Evolutionary conservation across 2,888 invertebrate species (phyloP).

Genomic region (Cephus pygmeus): DNA sequence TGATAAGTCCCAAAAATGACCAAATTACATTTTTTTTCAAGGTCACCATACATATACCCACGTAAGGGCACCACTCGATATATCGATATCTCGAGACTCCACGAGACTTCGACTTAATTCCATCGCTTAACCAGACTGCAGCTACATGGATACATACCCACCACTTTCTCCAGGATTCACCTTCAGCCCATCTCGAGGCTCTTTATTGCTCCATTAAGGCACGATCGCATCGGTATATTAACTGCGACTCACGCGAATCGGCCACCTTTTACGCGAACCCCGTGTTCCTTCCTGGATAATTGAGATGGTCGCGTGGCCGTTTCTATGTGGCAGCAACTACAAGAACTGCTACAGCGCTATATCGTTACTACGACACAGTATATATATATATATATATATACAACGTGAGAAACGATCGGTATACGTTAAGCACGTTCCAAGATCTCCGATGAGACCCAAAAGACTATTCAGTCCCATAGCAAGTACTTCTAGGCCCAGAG

Average conservation of each 20-base stretch:
- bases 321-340: neutral
- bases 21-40: neutral
- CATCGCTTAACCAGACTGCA: neutral
- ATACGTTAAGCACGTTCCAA: too few relatives aligned
- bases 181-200: slow-evolving; percentile 31
- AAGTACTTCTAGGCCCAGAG: too few relatives aligned
- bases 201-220: slow-evolving; percentile 43
- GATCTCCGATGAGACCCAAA: too few relatives aligned
- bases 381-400: neutral
- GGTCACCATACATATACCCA: neutral
- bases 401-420: neutral
- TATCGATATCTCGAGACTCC: neutral
- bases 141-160: neutral
- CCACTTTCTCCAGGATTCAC: slow-evolving; percentile 49
- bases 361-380: neutral
- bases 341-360: neutral
- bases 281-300: neutral
- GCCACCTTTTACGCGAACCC: neutral
- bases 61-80: neutral
- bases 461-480: too few relatives aligned
- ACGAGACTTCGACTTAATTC: neutral
- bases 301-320: neutral
- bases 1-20: neutral
- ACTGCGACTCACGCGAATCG: neutral
- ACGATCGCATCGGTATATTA: slow-evolving; percentile 35